A percentile compares a stretch with the other conserved stretches of the same genome.
phyloP scores from a whole-genome alignment of 2,113 vertebrate species.

The Dolichallabes microphthalmus region DNA sequence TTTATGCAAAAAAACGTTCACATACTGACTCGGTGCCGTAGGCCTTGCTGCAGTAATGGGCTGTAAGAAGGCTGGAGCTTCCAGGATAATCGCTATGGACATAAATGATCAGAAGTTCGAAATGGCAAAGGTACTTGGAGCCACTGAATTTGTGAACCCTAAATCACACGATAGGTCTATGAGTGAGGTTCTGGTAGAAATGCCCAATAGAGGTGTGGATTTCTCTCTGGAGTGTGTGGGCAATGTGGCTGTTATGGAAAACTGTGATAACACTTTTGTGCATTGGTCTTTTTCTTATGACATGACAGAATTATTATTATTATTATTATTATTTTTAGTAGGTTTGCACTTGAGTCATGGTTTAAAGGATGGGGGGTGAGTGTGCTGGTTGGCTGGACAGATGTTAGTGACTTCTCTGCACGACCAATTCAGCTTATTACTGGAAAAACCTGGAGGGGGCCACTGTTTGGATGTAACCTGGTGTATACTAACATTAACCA shows the following conservation, averaged over 20 bases:
- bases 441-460: slow-evolving; percentile 75
- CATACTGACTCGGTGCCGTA: slow-evolving; percentile 70
- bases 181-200: slow-evolving; percentile 73
- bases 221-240: slow-evolving; percentile 79
- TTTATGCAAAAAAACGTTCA: no score
- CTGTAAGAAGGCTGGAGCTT: slow-evolving; percentile 77
- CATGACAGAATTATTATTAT: no score
- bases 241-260: slow-evolving; percentile 74
- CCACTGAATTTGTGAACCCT: slow-evolving; percentile 77
- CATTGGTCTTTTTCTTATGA: background rate
- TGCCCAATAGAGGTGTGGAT: slow-evolving; percentile 75
- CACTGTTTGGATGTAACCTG: slow-evolving; percentile 71
- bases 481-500: background rate
- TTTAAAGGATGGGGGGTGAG: slow-evolving; percentile 75
- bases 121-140: slow-evolving; percentile 75
- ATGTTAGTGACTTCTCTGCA: slow-evolving; percentile 61
- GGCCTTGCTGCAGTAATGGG: slow-evolving; percentile 82
- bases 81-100: slow-evolving; percentile 76
- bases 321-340: no score
- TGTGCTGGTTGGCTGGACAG: slow-evolving; percentile 79
- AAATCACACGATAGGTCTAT: slow-evolving; percentile 72
- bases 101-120: slow-evolving; percentile 78
- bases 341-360: slow-evolving; percentile 79
- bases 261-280: slow-evolving; percentile 34
- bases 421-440: slow-evolving; percentile 72